Base-by-base conservation (phyloP, 2,888 invertebrate genomes). In the Conus canariensis region DNA sequence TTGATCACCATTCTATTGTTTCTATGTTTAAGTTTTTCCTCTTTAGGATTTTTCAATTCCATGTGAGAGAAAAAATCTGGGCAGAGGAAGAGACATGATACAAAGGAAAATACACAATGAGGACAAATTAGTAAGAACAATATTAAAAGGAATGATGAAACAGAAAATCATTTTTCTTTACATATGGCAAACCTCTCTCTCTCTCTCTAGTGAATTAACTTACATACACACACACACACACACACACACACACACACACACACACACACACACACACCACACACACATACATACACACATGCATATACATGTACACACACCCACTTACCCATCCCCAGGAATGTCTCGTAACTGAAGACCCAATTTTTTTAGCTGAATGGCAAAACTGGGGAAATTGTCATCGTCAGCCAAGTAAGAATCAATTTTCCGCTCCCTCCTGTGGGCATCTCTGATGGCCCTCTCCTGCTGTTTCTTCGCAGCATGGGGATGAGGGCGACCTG, bases 301-400 rank as follows among this genome's bases (percentile, higher is more conserved):
- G 60, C 85, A n/a, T 60, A 85, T 58, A 85, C 25, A n/a, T 22
- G 59, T 59, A 82, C 74, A 9, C 82, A 45, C 82, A 74, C 70
- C 22, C 25, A 70, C 92, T 91, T 74, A 92, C 92, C 92, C 92
- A 83, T 92, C 92, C 30, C 89, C 92, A 19, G 92, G 92, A 59
- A 92, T 92, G 67, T 92, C 92, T 56, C 92, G 85, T 2, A 92
- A 90, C 80, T 91, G 88, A 7, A 97, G 94, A 16, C 97, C 97
- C 92, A 96, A 93, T 89, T 95, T 95, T 6, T 94, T 94, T 25
- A 97, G 94, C 93, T 97, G 97, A 58, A 93, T 93, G 59, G 94
- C 93, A 91, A 96, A 96, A 67, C 94, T 95, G 16, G 95, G 95
- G 91, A 95, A 96, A 90, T 95, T 96, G 87, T 95, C 95, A 91